These are phyloP conservation scores for Allacma fusca DNA, from an alignment of 2,888 invertebrate species.

Conservation along the genomic window DNA sequence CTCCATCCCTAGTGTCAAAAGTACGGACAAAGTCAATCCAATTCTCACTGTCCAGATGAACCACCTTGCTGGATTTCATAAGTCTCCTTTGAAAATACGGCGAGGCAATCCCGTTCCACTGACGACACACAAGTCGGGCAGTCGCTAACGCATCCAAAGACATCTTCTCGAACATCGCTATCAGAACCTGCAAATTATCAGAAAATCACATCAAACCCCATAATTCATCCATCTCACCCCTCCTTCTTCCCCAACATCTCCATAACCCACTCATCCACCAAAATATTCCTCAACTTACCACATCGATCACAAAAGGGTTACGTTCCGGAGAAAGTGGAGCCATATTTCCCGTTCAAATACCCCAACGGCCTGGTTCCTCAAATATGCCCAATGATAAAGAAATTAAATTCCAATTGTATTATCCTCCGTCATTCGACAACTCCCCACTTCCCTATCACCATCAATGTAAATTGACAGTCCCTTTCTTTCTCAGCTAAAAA, in stretches of 20 bases:
- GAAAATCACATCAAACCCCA: too few species aligned
- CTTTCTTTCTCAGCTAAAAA: too few species aligned
- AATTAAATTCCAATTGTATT: too few species aligned
- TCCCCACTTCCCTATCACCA: too few species aligned
- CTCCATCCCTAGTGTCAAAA: constrained; percentile 8
- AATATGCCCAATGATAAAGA: too few species aligned
- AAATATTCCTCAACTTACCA: constrained; percentile 32
- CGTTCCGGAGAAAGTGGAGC: background rate
- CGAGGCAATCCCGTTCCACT: constrained; percentile 27
- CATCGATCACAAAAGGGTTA: constrained; percentile 36
- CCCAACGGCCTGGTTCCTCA: too few species aligned
- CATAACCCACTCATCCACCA: too few species aligned
- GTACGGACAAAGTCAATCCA: constrained; percentile 31
- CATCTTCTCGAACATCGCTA: constrained; percentile 4
- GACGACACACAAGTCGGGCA: constrained; percentile 27
- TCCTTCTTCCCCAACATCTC: too few species aligned
- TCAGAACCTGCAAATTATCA: background rate
- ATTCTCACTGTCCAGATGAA: constrained; percentile 27
- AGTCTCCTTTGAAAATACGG: constrained; percentile 26
- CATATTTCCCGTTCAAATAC: background rate
- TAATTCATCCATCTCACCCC: too few species aligned
- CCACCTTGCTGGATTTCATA: background rate
- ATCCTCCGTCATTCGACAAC: too few species aligned
- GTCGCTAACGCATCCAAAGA: constrained; percentile 16
- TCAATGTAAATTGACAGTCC: too few species aligned